Percentiles rank a stretch among this genome's conserved stretches.
Evolutionary conservation across 2,888 invertebrate genomes (phyloP).

Genomic region (Dinocampus coccinellae): DNA sequence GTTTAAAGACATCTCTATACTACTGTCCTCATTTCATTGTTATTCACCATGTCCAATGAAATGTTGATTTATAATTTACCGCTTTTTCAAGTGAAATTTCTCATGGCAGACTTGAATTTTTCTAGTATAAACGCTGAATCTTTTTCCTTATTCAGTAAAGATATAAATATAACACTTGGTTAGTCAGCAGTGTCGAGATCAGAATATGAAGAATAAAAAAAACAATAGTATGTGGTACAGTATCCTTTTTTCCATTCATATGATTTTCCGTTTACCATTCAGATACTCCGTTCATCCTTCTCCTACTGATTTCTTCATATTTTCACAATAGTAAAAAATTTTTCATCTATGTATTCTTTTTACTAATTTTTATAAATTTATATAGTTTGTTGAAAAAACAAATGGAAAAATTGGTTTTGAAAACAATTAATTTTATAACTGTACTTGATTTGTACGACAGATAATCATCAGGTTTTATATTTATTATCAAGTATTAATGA

Average conservation of each 20-base stretch:
- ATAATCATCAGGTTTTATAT: conserved; percentile 21
- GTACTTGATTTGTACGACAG: conserved; percentile 33
- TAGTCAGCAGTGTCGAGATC: neutral
- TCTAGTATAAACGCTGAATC: too few relatives aligned
- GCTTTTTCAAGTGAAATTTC: too few relatives aligned
- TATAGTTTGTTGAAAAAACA: conserved; percentile 14
- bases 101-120: too few relatives aligned
- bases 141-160: too few relatives aligned
- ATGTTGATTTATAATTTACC: conserved; percentile 7
- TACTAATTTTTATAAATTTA: conserved; percentile 19
- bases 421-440: conserved; percentile 43
- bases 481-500: neutral
- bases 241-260: too few relatives aligned
- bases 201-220: neutral
- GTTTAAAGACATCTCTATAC: neutral
- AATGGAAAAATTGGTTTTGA: too few relatives aligned
- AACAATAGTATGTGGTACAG: neutral
- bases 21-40: conserved; percentile 13
- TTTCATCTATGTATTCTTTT: conserved; percentile 14
- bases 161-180: too few relatives aligned
- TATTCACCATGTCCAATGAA: neutral
- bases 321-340: too few relatives aligned
- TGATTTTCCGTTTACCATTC: too few relatives aligned
- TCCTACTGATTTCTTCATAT: too few relatives aligned
- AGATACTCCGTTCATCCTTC: too few relatives aligned